A percentile compares a stretch with the other conserved stretches of the same genome.
Evolutionary conservation across 2,113 vertebrate species (phyloP).

Genomic region (human): DNA sequence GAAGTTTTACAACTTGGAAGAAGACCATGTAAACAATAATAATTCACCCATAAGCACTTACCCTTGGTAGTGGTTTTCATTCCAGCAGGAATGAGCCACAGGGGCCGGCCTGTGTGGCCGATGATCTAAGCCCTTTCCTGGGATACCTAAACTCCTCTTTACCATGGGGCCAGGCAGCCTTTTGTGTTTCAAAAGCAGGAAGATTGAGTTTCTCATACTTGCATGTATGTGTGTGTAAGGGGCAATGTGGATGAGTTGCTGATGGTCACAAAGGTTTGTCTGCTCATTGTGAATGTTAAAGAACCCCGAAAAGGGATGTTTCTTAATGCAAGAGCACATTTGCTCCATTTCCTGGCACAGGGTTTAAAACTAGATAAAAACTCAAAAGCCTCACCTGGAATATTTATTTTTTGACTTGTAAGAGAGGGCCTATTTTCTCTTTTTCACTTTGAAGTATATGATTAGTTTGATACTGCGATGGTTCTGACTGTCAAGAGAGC

Average conservation of each 20-base stretch:
- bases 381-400: background rate
- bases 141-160: conserved; percentile 56
- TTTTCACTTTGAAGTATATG: background rate
- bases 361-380: background rate
- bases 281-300: conserved; percentile 34
- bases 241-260: conserved; percentile 17
- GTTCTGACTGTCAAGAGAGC: background rate
- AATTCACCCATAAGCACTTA: background rate
- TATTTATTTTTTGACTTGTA: conserved; percentile 17
- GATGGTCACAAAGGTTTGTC: conserved; percentile 51
- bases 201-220: conserved; percentile 65
- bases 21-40: conserved; percentile 19
- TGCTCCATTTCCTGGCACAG: background rate
- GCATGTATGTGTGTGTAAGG: background rate
- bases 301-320: background rate
- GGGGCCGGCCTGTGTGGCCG: conserved; percentile 19
- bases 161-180: background rate
- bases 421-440: background rate
- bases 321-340: background rate
- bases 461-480: background rate
- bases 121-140: conserved; percentile 49
- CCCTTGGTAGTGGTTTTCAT: background rate
- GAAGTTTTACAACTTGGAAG: conserved; percentile 1
- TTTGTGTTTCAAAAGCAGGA: conserved; percentile 60
- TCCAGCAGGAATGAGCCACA: no score